These are phyloP conservation scores for Nylanderia fulva DNA, from an alignment of 1,140 invertebrate genomes.

Conservation along the genomic window DNA sequence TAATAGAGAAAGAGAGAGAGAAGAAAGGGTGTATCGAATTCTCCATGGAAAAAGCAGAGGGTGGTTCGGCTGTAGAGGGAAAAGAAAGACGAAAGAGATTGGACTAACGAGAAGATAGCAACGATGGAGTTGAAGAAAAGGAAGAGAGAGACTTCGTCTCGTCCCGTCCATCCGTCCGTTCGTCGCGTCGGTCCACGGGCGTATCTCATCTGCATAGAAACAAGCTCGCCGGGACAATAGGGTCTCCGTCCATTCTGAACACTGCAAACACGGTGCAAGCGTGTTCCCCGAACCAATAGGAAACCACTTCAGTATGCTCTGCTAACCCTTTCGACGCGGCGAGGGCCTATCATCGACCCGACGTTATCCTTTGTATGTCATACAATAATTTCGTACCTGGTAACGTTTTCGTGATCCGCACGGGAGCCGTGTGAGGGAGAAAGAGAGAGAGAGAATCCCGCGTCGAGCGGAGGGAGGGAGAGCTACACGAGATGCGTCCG, in stretches of 20 bases:
- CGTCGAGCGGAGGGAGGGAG: neutral
- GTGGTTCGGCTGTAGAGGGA: neutral
- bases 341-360: conserved; percentile 71
- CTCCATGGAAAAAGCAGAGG: conserved; percentile 4
- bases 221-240: conserved; percentile 83
- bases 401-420: conserved; percentile 55
- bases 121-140: conserved; percentile 62
- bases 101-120: conserved; percentile 23
- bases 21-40: conserved; percentile 22
- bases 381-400: conserved; percentile 76
- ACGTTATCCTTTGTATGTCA: conserved; percentile 74
- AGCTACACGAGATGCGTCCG: conserved; percentile 23
- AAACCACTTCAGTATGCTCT: conserved; percentile 78
- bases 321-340: conserved; percentile 79
- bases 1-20: conserved; percentile 17
- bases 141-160: conserved; percentile 55
- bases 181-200: conserved; percentile 63
- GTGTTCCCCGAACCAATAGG: conserved; percentile 78
- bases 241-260: conserved; percentile 82
- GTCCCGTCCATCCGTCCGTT: conserved; percentile 50
- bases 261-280: conserved; percentile 83
- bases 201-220: conserved; percentile 85
- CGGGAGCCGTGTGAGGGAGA: neutral
- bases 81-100: conserved; percentile 23
- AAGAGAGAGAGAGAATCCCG: too few relatives aligned